Evolutionary conservation across 2,113 vertebrate species (phyloP).

Genomic region (Clarias batrachus): DNA sequence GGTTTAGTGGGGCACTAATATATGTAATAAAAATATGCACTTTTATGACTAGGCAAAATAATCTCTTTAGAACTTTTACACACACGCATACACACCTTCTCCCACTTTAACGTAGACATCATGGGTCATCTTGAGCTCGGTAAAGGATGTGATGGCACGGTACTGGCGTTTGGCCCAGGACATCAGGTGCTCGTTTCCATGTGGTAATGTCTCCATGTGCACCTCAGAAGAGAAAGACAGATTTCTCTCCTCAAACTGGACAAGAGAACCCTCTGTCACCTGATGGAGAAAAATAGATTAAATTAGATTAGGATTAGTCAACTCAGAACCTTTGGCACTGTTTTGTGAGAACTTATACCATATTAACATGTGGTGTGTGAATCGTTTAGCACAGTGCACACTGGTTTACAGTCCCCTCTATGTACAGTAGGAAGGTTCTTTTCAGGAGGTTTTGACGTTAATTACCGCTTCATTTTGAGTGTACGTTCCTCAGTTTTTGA

Average conservation of each 20-base stretch:
- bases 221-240: constrained; percentile 78
- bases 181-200: constrained; percentile 85
- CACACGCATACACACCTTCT: constrained; percentile 80
- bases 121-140: constrained; percentile 87
- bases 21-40: constrained; percentile 27
- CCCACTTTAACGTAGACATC: constrained; percentile 97
- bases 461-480: not conserved
- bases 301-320: not conserved
- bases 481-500: not conserved
- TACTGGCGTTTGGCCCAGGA: constrained; percentile 87
- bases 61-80: not conserved
- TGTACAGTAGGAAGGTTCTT: not conserved
- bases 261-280: constrained; percentile 83
- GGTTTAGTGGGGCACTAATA: constrained; percentile 26
- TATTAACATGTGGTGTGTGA: not conserved
- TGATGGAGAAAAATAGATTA: constrained; percentile 58
- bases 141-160: constrained; percentile 92
- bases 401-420: not conserved
- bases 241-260: constrained; percentile 80
- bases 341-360: not conserved
- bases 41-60: constrained; percentile 15
- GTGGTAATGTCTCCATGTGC: constrained; percentile 76
- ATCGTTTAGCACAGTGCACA: not conserved
- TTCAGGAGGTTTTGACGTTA: not conserved
- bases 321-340: not conserved